phyloP scores from a whole-genome alignment of 2,888 invertebrate genomes.

The Plagodis pulveraria region DNA sequence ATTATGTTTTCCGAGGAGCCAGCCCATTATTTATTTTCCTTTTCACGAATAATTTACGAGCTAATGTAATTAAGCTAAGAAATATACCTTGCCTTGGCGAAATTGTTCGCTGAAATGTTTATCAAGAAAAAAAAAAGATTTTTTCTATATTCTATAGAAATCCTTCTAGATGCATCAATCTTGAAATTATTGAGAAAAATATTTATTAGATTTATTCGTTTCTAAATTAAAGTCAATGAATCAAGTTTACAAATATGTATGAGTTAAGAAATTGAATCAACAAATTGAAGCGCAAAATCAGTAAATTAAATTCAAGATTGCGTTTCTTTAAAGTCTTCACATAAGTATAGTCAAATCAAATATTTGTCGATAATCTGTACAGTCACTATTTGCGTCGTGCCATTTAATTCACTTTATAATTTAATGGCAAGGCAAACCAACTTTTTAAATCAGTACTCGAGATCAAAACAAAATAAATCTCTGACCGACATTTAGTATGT shows the following conservation, averaged over 20 bases:
- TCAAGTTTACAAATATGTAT: no score
- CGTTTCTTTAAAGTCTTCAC: not conserved
- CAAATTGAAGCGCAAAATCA: not conserved
- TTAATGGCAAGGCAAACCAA: conserved; percentile 28
- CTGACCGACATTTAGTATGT: conserved; percentile 34
- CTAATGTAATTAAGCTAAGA: conserved; percentile 35
- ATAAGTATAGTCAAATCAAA: not conserved
- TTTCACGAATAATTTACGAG: conserved; percentile 37
- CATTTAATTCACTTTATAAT: conserved; percentile 16
- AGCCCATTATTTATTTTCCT: conserved; percentile 33
- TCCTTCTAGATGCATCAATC: no score
- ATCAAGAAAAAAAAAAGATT: conserved; percentile 3
- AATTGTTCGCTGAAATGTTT: conserved; percentile 21
- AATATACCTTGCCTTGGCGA: conserved; percentile 25
- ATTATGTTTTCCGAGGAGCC: conserved; percentile 35
- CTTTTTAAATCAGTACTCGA: conserved; percentile 27
- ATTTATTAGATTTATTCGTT: no score
- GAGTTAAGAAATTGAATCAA: not conserved
- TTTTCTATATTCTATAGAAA: no score
- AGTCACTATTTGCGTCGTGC: not conserved
- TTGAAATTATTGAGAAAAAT: no score
- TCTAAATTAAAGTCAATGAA: no score
- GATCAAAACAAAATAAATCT: conserved; percentile 47
- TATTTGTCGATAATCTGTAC: not conserved
- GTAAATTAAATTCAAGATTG: not conserved